Evolutionary conservation across 2,113 vertebrate species (phyloP).

Genomic region (Peucedramus taeniatus): DNA sequence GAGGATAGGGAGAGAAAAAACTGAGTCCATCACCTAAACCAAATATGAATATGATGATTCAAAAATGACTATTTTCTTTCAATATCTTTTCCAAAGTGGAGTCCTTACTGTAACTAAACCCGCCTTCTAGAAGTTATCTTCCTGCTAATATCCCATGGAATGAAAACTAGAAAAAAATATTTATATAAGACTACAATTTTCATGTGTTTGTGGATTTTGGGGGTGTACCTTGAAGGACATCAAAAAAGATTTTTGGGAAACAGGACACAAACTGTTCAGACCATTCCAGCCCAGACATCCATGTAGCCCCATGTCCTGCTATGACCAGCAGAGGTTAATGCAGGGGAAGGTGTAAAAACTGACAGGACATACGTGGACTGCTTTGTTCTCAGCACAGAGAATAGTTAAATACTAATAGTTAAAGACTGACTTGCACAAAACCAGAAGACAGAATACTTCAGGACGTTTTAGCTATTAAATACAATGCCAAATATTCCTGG

Average conservation of each 20-base stretch:
- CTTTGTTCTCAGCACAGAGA: not conserved
- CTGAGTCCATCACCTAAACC: not conserved
- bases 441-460: not conserved
- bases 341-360: not conserved
- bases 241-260: not conserved
- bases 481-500: not conserved
- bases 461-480: not conserved
- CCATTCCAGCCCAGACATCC: not conserved
- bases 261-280: not conserved
- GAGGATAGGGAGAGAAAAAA: not conserved
- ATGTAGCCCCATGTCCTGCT: not conserved
- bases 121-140: not conserved
- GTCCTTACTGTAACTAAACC: not conserved
- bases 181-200: not conserved
- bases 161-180: not conserved
- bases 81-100: not conserved
- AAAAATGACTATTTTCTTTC: conserved; percentile 27
- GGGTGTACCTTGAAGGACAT: not conserved
- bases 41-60: not conserved
- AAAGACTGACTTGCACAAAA: not conserved
- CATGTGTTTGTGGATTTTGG: not conserved
- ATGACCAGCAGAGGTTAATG: not conserved
- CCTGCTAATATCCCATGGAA: not conserved
- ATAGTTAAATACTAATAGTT: no score
- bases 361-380: fast-evolving